Percentiles rank a stretch among this genome's conserved stretches.
Conservation (phyloP, 2,113 vertebrate species). For the Pleuronectes platessa region DNA sequence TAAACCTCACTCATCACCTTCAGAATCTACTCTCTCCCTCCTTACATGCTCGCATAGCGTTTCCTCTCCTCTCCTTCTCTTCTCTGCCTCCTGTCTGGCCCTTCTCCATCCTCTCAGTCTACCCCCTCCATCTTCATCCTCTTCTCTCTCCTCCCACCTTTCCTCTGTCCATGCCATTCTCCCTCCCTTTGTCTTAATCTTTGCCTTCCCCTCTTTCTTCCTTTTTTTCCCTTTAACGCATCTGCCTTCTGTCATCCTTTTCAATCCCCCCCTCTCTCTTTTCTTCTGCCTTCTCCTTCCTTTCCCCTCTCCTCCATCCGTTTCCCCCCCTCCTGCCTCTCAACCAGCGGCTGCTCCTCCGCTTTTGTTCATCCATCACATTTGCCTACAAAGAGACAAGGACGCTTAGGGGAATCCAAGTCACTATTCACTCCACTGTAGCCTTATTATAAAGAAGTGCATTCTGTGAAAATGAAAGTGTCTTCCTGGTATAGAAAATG, state of each 20-base stretch:
- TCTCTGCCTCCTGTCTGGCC: slow-evolving; percentile 5
- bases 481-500: slow-evolving; percentile 44
- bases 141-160: neutral
- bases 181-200: neutral
- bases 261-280: neutral
- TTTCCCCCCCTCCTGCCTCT: neutral
- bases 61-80: slow-evolving; percentile 15
- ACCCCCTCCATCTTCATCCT: neutral
- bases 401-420: slow-evolving; percentile 53
- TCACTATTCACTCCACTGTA: slow-evolving; percentile 32
- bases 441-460: slow-evolving; percentile 51
- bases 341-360: slow-evolving; percentile 24
- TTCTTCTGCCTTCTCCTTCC: neutral
- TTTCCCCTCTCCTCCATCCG: neutral
- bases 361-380: slow-evolving; percentile 62
- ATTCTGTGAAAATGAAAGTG: slow-evolving; percentile 56
- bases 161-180: neutral
- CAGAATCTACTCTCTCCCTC: slow-evolving; percentile 30
- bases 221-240: neutral
- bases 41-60: neutral
- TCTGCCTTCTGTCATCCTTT: neutral
- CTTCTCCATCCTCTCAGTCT: slow-evolving; percentile 16
- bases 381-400: slow-evolving; percentile 46
- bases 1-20: slow-evolving; percentile 53
- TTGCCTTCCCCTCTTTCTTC: neutral